phyloP scores from a whole-genome alignment of 2,113 vertebrate species.

The Pedetes capensis region DNA sequence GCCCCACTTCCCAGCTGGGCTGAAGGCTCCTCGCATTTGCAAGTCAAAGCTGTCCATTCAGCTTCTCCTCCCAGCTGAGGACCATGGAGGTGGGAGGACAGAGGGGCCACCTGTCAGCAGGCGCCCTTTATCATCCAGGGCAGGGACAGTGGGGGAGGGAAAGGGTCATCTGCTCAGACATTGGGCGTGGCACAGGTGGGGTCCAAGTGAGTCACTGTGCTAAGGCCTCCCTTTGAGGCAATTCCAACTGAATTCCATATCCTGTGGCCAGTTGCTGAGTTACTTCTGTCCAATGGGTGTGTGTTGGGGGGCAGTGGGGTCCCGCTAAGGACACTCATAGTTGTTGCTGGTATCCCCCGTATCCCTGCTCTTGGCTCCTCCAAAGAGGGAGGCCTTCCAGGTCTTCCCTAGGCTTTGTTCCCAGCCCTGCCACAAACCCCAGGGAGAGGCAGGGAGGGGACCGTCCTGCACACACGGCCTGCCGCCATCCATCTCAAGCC shows the following conservation, averaged over 20 bases:
- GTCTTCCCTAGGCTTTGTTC: not conserved
- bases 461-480: not conserved
- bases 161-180: not conserved
- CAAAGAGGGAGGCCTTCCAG: not conserved
- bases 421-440: not conserved
- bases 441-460: not conserved
- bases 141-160: not conserved
- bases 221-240: not conserved
- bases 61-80: not conserved
- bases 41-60: not conserved
- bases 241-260: not conserved
- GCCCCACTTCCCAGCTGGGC: not conserved
- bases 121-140: not conserved
- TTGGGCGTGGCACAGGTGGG: not conserved
- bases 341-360: not conserved
- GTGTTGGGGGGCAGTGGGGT: rapidly evolving
- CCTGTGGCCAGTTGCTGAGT: not conserved
- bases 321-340: not conserved
- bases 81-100: not conserved
- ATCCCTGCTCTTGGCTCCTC: not conserved
- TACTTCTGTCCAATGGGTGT: not conserved
- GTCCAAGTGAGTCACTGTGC: not conserved
- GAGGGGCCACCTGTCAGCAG: slow-evolving; percentile 4
- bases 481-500: slow-evolving; percentile 14
- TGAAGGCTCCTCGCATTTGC: not conserved